These are phyloP conservation scores for Smutsia temminckii DNA, from an alignment of 2,797 vertebrate genomes.

Conservation along the genomic window DNA sequence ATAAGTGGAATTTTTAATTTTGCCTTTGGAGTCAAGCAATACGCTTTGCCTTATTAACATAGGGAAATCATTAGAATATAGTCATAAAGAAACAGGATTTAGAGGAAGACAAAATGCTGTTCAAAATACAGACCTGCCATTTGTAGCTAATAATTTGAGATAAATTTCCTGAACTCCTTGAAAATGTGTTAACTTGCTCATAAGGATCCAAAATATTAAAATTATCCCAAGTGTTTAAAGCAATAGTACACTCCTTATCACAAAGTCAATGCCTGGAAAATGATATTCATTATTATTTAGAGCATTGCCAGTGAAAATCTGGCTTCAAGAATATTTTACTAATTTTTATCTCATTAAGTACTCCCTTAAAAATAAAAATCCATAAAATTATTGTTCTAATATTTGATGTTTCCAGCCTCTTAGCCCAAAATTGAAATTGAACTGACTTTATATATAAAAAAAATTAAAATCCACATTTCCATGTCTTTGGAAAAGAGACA, in stretches of 20 bases:
- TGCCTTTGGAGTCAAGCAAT: neutral
- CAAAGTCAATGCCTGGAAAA: neutral
- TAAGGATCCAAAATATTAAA: neutral
- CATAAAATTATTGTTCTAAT: neutral
- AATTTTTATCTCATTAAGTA: conserved; percentile 2
- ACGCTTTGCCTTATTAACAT: neutral
- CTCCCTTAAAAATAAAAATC: neutral
- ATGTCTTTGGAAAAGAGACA: neutral
- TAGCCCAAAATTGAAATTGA: conserved; percentile 10
- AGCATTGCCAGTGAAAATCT: neutral
- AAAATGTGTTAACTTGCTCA: conserved; percentile 32
- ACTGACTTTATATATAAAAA: neutral
- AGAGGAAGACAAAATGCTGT: conserved; percentile 18
- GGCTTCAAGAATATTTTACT: neutral
- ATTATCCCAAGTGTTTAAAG: neutral
- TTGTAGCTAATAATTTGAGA: conserved; percentile 43
- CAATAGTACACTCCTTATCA: neutral
- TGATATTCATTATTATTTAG: neutral
- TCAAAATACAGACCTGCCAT: conserved; percentile 35
- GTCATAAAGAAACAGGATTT: conserved; percentile 8
- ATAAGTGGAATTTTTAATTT: neutral
- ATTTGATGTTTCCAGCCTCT: neutral
- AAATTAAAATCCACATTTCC: conserved; percentile 16
- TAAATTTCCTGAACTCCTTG: conserved; percentile 34
- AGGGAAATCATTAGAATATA: conserved; percentile 27